Evolutionary conservation across 2,888 invertebrate species (phyloP).

Genomic region (Gisinianus flammeolus): DNA sequence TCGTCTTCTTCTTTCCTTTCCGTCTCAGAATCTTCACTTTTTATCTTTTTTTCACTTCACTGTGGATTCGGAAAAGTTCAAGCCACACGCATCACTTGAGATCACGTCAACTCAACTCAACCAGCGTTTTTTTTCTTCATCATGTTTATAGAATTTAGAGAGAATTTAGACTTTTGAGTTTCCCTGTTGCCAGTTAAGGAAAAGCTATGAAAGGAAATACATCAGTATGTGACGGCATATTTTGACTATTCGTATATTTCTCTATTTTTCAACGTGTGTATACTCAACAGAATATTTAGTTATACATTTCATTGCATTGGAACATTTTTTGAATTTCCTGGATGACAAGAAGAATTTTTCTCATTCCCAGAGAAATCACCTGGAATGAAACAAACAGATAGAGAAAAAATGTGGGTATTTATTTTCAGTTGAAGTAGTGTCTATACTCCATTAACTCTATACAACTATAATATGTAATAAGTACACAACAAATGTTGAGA

Average conservation of each 20-base stretch:
- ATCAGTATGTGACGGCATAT: background rate
- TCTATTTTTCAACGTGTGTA: background rate
- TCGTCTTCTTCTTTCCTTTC: background rate
- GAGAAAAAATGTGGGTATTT: too few species aligned
- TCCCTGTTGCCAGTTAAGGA: too few species aligned
- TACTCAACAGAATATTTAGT: too few species aligned
- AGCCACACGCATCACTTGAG: slow-evolving; percentile 31
- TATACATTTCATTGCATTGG: too few species aligned
- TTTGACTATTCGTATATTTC: background rate
- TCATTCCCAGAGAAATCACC: too few species aligned
- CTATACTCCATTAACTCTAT: too few species aligned
- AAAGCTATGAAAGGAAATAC: background rate
- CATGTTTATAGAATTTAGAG: background rate
- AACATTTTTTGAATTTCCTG: too few species aligned
- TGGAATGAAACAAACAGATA: too few species aligned
- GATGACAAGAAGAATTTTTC: slow-evolving; percentile 25
- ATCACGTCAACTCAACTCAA: slow-evolving; percentile 26
- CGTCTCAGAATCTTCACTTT: background rate
- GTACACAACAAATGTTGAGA: too few species aligned
- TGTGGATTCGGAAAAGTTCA: slow-evolving; percentile 10
- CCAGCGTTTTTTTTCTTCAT: slow-evolving; percentile 1
- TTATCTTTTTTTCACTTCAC: background rate
- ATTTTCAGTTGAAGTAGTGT: too few species aligned
- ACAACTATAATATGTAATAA: too few species aligned
- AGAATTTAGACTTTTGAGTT: background rate